Evolutionary conservation across 2,797 vertebrate genomes (phyloP).

Genomic region (Thaleichthys pacificus): DNA sequence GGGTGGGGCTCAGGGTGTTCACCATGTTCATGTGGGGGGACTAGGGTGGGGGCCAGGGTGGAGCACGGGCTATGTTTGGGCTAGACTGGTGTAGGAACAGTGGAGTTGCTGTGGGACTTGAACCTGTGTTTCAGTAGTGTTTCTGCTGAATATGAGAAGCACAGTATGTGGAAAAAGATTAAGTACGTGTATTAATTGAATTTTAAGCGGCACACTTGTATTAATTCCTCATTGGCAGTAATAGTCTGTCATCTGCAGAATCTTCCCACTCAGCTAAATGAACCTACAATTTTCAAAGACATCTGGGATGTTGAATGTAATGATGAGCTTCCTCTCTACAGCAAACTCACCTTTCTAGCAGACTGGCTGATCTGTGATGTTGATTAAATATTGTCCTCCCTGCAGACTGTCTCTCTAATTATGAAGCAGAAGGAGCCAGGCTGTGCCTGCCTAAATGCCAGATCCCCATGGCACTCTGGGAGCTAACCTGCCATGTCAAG

Average conservation of each 20-base stretch:
- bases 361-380: slow-evolving; percentile 58
- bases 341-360: slow-evolving; percentile 43
- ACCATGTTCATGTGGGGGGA: slow-evolving; percentile 9
- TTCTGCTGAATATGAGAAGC: neutral
- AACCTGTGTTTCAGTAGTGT: neutral
- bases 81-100: neutral
- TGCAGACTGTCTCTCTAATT: slow-evolving; percentile 68
- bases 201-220: neutral
- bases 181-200: neutral
- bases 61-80: neutral
- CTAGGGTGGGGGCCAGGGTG: slow-evolving; percentile 26
- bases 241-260: neutral
- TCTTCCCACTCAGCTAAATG: neutral
- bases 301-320: neutral
- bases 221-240: neutral
- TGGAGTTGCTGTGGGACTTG: slow-evolving; percentile 3
- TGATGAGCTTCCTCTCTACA: slow-evolving; percentile 34
- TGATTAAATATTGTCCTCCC: slow-evolving; percentile 71
- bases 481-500: slow-evolving; percentile 63
- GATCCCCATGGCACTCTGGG: slow-evolving; percentile 58
- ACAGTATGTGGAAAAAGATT: neutral
- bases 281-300: neutral
- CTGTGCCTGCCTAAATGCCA: slow-evolving; percentile 66
- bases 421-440: slow-evolving; percentile 62
- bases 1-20: neutral